Base-by-base conservation (phyloP, 2,888 invertebrate genomes). In the Melinopterus prodromus region DNA sequence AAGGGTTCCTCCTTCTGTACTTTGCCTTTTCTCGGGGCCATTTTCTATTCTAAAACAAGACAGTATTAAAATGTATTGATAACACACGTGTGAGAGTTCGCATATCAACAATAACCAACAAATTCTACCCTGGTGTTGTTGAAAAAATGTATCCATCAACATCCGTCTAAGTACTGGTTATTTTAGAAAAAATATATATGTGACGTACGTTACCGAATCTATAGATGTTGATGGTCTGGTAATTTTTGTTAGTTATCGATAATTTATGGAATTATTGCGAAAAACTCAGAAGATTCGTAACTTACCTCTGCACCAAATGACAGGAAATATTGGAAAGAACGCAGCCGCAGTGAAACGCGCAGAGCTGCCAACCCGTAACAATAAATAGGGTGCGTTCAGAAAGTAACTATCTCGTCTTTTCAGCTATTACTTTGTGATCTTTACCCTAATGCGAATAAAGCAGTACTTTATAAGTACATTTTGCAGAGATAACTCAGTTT, bases 21-120 rank as follows among this genome's bases (percentile, higher is more conserved):
- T 94, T 99, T 99, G 91, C 97, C 98, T 93, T 99, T 98, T 88
- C 98, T 95, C 84, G 99, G 99, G 89, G 98, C 98, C 99, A 99
- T 99, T 90, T 90, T 87, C 84, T 78, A 78, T 36, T 80, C 83
- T 84, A 80, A 84, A 86, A 80, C n/a, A 81, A 82, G 35, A 76
- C 15, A 15, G 14, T 37, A 7, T 69, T 70, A 70, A 76, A 69
- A 15, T 37, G 70, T 38, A 81, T 72, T 16, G 72, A 16, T 36
- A 79, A 81, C 75, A 78, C 75, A 78, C 69, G 71, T 15, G 71
- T 79, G 7, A 9, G 53, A 26, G 26, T 26, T 26, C 26, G 26
- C 26, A 26, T 53, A 6, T 53, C 53, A 53, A 53, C 53, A 53
- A 53, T 53, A 53, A 53, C 53, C 53, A 53, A 53, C 53, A 53